phyloP scores from a whole-genome alignment of 92 coral and sea anemone genomes.

The Parazoanthus atlanticus region DNA sequence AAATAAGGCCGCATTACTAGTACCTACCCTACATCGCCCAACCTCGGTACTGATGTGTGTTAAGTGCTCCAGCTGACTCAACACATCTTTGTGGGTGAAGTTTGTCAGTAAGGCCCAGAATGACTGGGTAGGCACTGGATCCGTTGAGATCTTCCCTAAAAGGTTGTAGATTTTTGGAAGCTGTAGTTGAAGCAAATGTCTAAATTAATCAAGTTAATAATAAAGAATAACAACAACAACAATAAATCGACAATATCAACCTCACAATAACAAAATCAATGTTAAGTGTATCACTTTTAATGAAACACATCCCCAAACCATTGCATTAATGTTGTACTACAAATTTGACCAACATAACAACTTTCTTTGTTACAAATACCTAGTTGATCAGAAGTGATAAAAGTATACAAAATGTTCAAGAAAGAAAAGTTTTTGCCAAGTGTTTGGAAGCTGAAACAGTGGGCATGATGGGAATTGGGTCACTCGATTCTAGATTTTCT shows the following conservation, averaged over 20 bases:
- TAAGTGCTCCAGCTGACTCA: conserved; percentile 84
- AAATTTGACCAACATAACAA: no score
- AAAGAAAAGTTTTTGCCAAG: no score
- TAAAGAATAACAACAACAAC: not conserved
- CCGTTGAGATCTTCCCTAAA: conserved; percentile 78
- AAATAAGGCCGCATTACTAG: not conserved
- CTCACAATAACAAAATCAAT: no score
- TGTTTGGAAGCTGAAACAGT: no score
- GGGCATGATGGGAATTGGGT: no score
- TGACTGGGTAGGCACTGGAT: conserved; percentile 81
- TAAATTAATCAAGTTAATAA: not conserved
- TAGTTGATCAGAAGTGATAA: no score
- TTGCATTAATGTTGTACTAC: no score
- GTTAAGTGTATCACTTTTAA: no score
- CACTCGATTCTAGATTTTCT: no score
- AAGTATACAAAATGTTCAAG: no score
- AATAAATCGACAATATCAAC: not conserved
- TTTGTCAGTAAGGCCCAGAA: conserved; percentile 80
- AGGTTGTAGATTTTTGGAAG: conserved; percentile 72
- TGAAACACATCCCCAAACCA: no score
- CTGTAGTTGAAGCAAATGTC: conserved; percentile 35
- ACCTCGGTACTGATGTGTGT: conserved; percentile 89
- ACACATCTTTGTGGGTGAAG: conserved; percentile 90
- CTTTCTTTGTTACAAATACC: no score
- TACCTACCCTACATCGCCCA: conserved; percentile 89